These are phyloP conservation scores for Borostomias antarcticus DNA, from an alignment of 2,797 vertebrate genomes.

Conservation along the genomic window DNA sequence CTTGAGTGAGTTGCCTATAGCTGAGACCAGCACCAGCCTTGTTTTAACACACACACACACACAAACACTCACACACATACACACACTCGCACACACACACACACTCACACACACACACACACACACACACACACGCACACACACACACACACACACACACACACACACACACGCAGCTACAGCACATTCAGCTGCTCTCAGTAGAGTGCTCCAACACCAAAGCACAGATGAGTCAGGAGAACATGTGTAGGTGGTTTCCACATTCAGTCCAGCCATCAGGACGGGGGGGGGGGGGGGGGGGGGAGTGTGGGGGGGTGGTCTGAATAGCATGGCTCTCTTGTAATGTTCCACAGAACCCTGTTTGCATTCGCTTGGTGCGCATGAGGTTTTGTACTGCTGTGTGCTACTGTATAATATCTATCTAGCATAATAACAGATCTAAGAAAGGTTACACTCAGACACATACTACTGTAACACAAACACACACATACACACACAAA, in stretches of 20 bases:
- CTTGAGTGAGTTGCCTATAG: no score
- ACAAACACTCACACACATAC: not conserved
- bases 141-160: constrained; percentile 17
- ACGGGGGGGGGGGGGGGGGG: constrained; percentile 8
- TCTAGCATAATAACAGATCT: not conserved
- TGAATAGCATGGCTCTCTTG: constrained; percentile 44
- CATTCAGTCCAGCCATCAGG: constrained; percentile 56
- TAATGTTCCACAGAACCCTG: constrained; percentile 40
- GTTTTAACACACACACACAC: not conserved
- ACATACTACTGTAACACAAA: no score
- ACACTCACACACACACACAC: constrained; percentile 8
- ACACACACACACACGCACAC: constrained; percentile 13
- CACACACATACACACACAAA: constrained; percentile 7
- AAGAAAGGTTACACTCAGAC: constrained; percentile 4
- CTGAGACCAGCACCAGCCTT: no score
- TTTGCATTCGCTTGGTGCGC: not conserved
- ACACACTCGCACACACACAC: constrained; percentile 7
- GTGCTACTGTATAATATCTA: not conserved
- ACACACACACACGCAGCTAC: constrained; percentile 29
- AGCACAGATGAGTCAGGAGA: constrained; percentile 59
- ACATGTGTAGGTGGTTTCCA: constrained; percentile 63
- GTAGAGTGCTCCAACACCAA: constrained; percentile 42
- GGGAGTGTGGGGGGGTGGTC: constrained; percentile 6
- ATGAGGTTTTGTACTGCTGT: not conserved
- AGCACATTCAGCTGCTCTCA: constrained; percentile 56